Conservation (phyloP, 2,888 invertebrate genomes). For the Hemaris fuciformis region DNA sequence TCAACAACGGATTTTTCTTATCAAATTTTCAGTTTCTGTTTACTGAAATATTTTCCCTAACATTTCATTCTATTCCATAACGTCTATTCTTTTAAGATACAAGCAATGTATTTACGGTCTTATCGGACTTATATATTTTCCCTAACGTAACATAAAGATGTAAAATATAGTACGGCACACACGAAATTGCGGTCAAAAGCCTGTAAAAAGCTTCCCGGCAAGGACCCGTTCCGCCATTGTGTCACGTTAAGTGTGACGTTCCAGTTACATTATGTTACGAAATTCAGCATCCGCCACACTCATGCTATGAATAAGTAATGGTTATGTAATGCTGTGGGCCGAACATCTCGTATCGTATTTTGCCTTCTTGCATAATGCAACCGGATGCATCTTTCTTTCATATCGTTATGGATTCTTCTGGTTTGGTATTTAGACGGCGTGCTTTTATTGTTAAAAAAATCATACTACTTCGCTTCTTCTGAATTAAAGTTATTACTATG, state of each 20-base stretch:
- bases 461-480: no score
- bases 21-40: no score
- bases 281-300: slow-evolving; percentile 12
- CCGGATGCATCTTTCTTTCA: slow-evolving; percentile 3
- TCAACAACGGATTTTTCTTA: no score
- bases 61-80: no score
- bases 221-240: slow-evolving; percentile 6
- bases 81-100: background rate
- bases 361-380: slow-evolving; percentile 2
- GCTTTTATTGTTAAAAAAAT: no score
- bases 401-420: background rate
- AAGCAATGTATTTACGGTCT: background rate
- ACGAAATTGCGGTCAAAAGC: slow-evolving; percentile 4
- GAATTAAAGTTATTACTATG: no score
- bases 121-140: background rate
- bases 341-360: background rate
- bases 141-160: background rate
- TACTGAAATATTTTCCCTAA: no score
- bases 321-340: background rate
- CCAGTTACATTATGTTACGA: slow-evolving; percentile 10
- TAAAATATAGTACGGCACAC: background rate
- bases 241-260: slow-evolving; percentile 6
- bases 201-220: slow-evolving; percentile 1
- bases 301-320: background rate
- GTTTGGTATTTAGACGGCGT: background rate